Conservation (phyloP, 2,888 invertebrate species). For the Perizoma flavofasciatum region DNA sequence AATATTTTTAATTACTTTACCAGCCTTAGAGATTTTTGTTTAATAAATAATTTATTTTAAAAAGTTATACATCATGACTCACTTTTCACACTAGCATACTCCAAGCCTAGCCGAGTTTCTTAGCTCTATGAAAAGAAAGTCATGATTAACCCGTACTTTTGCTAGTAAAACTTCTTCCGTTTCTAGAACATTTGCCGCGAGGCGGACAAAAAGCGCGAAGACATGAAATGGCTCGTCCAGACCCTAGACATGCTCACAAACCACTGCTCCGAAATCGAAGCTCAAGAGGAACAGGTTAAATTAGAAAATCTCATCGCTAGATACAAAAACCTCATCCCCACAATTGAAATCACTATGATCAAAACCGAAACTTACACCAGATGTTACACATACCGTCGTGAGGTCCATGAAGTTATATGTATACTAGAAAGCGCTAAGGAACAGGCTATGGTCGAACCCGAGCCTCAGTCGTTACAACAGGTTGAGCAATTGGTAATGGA, state of each 20-base stretch:
- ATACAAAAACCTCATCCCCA: slow-evolving; percentile 95
- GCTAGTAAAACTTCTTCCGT: neutral
- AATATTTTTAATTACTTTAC: too few species aligned
- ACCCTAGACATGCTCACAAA: slow-evolving; percentile 93
- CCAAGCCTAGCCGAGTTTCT: too few species aligned
- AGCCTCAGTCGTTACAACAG: slow-evolving; percentile 88
- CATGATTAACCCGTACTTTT: too few species aligned
- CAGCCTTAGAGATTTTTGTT: too few species aligned
- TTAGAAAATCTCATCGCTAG: slow-evolving; percentile 92
- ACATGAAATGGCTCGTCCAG: slow-evolving; percentile 98
- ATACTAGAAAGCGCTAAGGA: slow-evolving; percentile 90
- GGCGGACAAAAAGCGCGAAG: slow-evolving; percentile 94
- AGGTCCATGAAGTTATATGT: slow-evolving; percentile 93
- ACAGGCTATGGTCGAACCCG: slow-evolving; percentile 86
- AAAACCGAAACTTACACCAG: slow-evolving; percentile 96
- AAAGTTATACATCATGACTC: too few species aligned
- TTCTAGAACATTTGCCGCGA: slow-evolving; percentile 93
- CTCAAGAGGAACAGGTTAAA: slow-evolving; percentile 90
- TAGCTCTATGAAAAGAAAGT: too few species aligned
- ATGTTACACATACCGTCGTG: slow-evolving; percentile 95
- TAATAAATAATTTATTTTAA: too few species aligned
- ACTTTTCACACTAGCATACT: too few species aligned
- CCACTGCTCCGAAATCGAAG: slow-evolving; percentile 92
- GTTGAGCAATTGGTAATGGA: slow-evolving; percentile 90
- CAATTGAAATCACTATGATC: slow-evolving; percentile 96